These are phyloP conservation scores for Zosterops lateralis DNA, from an alignment of 2,113 vertebrate genomes.

Conservation along the genomic window DNA sequence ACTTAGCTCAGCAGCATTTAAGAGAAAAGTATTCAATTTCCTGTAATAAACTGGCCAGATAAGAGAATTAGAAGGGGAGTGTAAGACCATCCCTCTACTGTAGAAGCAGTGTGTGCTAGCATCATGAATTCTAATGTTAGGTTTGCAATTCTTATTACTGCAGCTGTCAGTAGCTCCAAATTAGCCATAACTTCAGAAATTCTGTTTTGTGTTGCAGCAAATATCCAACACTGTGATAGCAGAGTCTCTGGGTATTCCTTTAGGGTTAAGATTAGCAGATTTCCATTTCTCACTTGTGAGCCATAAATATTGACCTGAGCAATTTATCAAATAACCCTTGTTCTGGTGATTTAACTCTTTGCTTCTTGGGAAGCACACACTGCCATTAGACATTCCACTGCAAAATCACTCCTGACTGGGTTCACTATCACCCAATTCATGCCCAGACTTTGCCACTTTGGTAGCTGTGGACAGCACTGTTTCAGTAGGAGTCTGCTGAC, in stretches of 20 bases:
- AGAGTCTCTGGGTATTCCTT: neutral
- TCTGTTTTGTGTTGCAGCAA: neutral
- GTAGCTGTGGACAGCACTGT: accelerated
- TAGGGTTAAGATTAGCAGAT: neutral
- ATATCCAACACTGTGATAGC: neutral
- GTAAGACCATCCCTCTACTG: neutral
- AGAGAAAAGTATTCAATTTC: neutral
- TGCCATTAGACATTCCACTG: accelerated
- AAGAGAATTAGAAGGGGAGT: neutral
- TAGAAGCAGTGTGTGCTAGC: neutral
- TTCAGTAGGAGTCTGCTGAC: neutral
- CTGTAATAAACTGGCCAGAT: neutral
- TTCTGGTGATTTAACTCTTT: neutral
- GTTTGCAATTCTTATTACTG: neutral
- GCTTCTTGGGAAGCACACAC: neutral
- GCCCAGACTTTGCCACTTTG: neutral
- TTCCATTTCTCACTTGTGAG: neutral
- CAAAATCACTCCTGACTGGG: neutral
- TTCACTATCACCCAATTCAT: too few relatives aligned
- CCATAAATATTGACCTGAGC: neutral
- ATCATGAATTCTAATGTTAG: neutral
- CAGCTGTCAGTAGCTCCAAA: neutral
- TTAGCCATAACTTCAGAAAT: neutral
- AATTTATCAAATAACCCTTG: neutral
- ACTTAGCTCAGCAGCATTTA: neutral